These are phyloP conservation scores for Kryptopterus vitreolus DNA, from an alignment of 2,797 vertebrate species.

Conservation along the genomic window DNA sequence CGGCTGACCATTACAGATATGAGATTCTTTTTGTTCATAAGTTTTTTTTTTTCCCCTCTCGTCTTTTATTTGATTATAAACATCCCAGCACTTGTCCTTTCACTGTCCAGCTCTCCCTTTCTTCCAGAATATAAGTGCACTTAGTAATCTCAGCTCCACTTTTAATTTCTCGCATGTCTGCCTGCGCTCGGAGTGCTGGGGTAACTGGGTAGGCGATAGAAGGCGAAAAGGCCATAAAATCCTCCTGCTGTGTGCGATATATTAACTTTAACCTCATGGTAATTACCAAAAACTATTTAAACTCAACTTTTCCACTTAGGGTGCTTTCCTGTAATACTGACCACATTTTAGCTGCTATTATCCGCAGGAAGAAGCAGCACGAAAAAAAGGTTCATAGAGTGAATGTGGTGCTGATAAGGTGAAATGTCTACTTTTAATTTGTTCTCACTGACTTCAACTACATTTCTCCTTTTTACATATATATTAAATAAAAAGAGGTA, in stretches of 20 bases:
- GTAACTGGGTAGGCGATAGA: constrained; percentile 66
- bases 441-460: constrained; percentile 21
- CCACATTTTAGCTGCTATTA: constrained; percentile 54
- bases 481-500: neutral
- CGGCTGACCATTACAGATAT: constrained; percentile 72
- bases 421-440: constrained; percentile 36
- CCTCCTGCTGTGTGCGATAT: constrained; percentile 71
- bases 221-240: constrained; percentile 69
- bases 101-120: constrained; percentile 52
- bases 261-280: constrained; percentile 70
- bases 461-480: neutral
- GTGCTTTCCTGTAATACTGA: constrained; percentile 54
- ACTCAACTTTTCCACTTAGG: constrained; percentile 67
- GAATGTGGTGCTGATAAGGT: constrained; percentile 38
- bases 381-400: constrained; percentile 35
- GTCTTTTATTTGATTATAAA: constrained; percentile 53
- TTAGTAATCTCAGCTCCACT: constrained; percentile 65
- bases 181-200: constrained; percentile 71
- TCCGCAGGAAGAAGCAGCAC: constrained; percentile 47
- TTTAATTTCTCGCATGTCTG: constrained; percentile 78
- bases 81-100: constrained; percentile 45
- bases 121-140: constrained; percentile 55
- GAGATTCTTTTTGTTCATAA: constrained; percentile 57
- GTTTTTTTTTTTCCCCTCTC: constrained; percentile 48
- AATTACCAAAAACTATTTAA: constrained; percentile 71